Conservation (phyloP, 2,888 invertebrate genomes). For the Conomelus anceps region DNA sequence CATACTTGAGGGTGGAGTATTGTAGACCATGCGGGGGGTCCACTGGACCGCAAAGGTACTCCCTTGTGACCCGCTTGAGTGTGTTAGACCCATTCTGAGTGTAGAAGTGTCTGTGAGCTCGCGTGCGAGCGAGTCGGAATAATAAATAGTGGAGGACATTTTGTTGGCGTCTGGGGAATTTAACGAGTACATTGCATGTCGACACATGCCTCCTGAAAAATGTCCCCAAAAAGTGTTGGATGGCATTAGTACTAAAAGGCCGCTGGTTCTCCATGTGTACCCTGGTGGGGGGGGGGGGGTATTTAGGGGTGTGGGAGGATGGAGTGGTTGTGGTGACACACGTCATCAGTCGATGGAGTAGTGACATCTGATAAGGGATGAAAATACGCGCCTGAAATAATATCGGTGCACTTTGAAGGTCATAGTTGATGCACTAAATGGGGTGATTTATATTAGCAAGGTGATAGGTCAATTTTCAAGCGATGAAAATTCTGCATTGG, state of each 20-base stretch:
- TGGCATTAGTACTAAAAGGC: not conserved
- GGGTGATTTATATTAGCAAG: too few species aligned
- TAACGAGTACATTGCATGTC: not conserved
- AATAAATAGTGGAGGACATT: not conserved
- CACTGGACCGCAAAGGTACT: not conserved
- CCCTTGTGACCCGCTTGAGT: not conserved
- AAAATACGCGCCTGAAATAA: not conserved
- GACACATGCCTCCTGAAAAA: not conserved
- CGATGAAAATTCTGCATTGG: too few species aligned
- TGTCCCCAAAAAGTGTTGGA: not conserved
- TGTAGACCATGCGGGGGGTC: too few species aligned
- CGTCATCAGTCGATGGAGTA: not conserved
- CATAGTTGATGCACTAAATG: too few species aligned
- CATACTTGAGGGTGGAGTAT: too few species aligned
- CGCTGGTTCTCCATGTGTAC: not conserved
- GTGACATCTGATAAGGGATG: not conserved
- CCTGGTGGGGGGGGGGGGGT: too few species aligned
- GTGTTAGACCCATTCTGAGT: not conserved
- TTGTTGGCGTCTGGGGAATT: not conserved
- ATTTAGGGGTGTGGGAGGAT: too few species aligned
- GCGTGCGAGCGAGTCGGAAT: not conserved
- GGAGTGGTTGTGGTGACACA: too few species aligned
- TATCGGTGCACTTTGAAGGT: not conserved
- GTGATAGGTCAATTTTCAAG: not conserved
- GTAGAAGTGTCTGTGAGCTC: constrained; percentile 4